Evolutionary conservation across 2,797 vertebrate genomes (phyloP), one percentile per base, ranked within the genome.

Genomic region (Enteromius afrohamiltoni): DNA sequence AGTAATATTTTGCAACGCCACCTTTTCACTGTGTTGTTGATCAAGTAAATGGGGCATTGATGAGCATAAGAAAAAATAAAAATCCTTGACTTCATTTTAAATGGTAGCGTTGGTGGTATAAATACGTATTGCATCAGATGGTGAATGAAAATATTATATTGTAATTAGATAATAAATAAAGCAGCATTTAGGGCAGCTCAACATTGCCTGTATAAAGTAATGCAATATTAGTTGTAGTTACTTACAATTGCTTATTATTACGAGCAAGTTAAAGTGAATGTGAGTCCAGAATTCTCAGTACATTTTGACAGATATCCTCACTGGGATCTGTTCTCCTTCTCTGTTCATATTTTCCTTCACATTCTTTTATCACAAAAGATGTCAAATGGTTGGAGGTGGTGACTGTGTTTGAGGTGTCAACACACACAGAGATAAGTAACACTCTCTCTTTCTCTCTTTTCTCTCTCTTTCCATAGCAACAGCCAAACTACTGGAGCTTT

Each of bases 401-500:
- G 77, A 71, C 77, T 58, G 51, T 80, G 53, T 60, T 65, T 77
- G 60, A 80, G 73, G 65, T 86, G 69, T 64, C 74, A 69, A 71
- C 77, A 64, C 45, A 83, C 47, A 34, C 69, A 67, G 49, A 80
- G 77, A 42, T 83, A 58, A 78, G 77, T 60, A 71, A 73, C 34
- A 1, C 40, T 60, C 34, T 67, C 75, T 70, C 16, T 81, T 17
- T 80, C n/a, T 49, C 31, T 69, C 58, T 65, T 60, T 49, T 83
- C 21, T 77, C 14, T 83, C 55, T 77, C 9, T 42, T 68, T 79
- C 84, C 71, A 68, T 94, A 95, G 94, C 96, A 98, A 96, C 97
- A 45, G 11, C 97, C 97, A 93, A 99, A 99, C 97, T 99, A 98
- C 96, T 98, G 97, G 98, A 99, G 98, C 94, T 99, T 99, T 96